Percentiles rank a stretch among this genome's conserved stretches.
phyloP scores from a whole-genome alignment of 2,888 invertebrate genomes.

The Spatulosminthurus flaviceps region DNA sequence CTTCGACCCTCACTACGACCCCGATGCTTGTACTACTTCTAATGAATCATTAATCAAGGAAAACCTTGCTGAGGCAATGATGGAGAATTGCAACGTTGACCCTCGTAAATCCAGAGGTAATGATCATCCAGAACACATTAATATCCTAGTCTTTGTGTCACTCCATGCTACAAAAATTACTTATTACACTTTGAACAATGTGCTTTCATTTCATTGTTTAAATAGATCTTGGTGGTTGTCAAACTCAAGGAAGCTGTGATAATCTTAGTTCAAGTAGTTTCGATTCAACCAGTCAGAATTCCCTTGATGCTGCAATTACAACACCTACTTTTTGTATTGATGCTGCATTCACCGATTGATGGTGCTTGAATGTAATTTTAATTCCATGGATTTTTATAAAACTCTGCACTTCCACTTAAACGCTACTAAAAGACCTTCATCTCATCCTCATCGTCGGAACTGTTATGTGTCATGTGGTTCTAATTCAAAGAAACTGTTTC shows the following conservation, averaged over 20 bases:
- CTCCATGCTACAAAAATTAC: background rate
- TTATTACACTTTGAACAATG: no score
- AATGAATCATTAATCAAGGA: constrained; percentile 82
- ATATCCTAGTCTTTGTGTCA: background rate
- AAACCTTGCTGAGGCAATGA: constrained; percentile 94
- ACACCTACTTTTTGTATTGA: constrained; percentile 61
- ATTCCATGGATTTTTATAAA: constrained; percentile 3
- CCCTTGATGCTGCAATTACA: constrained; percentile 57
- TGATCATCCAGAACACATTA: background rate
- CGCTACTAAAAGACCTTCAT: background rate
- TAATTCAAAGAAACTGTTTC: no score
- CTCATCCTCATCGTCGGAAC: background rate
- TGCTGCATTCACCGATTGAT: constrained; percentile 61
- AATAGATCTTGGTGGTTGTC: constrained; percentile 70
- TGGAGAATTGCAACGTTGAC: constrained; percentile 75
- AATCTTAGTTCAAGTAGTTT: constrained; percentile 86
- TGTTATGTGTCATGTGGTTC: background rate
- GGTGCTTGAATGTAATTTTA: background rate
- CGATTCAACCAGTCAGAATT: constrained; percentile 66
- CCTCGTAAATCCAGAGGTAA: constrained; percentile 67
- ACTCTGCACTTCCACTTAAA: background rate
- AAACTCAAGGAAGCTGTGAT: constrained; percentile 76
- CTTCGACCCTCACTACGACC: constrained; percentile 70
- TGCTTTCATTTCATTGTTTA: no score
- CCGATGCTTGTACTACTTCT: constrained; percentile 55